These are phyloP conservation scores for Phlogophora meticulosa DNA, from an alignment of 2,888 invertebrate genomes.

Conservation along the genomic window DNA sequence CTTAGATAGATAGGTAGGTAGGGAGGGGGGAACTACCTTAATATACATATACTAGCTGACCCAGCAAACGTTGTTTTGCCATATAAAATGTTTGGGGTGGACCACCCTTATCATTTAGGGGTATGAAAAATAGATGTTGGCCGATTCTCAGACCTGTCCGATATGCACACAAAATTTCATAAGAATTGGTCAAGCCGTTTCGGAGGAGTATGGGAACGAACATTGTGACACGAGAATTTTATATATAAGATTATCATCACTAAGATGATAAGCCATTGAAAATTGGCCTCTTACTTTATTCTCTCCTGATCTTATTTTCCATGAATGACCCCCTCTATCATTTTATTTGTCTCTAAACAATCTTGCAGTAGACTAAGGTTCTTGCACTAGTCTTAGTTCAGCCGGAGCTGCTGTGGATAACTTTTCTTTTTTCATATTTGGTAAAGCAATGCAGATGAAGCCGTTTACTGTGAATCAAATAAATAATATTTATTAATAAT, in stretches of 20 bases:
- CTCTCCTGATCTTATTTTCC: background rate
- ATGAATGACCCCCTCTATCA: constrained; percentile 13
- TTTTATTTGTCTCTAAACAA: background rate
- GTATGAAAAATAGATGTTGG: no score
- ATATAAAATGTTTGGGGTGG: no score
- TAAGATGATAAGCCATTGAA: background rate
- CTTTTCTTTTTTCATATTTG: constrained; percentile 73
- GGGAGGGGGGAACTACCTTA: constrained; percentile 18
- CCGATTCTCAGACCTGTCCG: no score
- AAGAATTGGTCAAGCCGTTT: no score
- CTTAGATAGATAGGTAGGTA: background rate
- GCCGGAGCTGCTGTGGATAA: constrained; percentile 45
- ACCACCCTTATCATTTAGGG: no score
- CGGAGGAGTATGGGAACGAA: no score
- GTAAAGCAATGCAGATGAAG: constrained; percentile 80
- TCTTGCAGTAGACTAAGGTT: constrained; percentile 7
- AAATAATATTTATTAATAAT: background rate
- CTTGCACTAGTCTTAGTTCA: constrained; percentile 9
- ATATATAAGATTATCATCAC: background rate
- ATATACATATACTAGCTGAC: no score
- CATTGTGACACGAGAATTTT: no score
- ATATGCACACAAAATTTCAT: no score
- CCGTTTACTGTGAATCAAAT: constrained; percentile 79
- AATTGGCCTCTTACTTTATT: background rate
- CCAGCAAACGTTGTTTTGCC: no score